Evolutionary conservation across 2,797 vertebrate genomes (phyloP), one percentile per base, ranked within the genome.

Genomic region (Aldrovandia affinis): DNA sequence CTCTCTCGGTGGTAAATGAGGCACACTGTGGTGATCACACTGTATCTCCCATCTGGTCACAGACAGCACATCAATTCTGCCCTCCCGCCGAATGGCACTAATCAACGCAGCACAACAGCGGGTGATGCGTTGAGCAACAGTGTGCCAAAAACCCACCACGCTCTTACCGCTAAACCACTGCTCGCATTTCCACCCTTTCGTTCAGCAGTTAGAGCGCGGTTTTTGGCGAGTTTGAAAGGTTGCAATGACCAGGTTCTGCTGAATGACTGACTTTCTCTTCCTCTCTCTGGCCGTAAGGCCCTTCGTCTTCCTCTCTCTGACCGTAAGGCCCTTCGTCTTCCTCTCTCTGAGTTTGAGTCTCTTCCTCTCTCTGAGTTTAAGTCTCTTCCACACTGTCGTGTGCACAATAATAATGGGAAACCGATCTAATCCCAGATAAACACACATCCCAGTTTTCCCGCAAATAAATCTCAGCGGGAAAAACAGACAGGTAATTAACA

Each of bases 1-100:
- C 90, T 89, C 90, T 90, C 91, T 91, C 90, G 85, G 88, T 88
- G 88, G 91, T 91, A 92, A 92, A 92, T 90, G 88, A 92, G 90
- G 88, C 89, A 83, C 89, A 83, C 86, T 89, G 87, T 86, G 91
- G 84, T 81, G 85, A 63, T 81, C 61, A 88, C 91, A 87, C 87
- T 86, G 85, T n/a, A 33, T 28, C 36, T 83, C 93, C 86, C 91
- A 93, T 91, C 92, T 92, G 92, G 90, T 89, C 87, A 90, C 91
- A 1, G 88, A 75, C 70, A 44, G 39, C 70, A 25, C 89, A 90
- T 93, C 88, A 73, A 79, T 89, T 89, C 70, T 86, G 84, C 88
- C 90, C 86, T 25, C 36, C 39, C 20, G 20, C 70, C 39, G 8
- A 8, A 42, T 4, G 39, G 25, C 10, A 9, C 30, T 70, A 25